phyloP scores from a whole-genome alignment of 2,888 invertebrate species.

The Drosophila lutescens region DNA sequence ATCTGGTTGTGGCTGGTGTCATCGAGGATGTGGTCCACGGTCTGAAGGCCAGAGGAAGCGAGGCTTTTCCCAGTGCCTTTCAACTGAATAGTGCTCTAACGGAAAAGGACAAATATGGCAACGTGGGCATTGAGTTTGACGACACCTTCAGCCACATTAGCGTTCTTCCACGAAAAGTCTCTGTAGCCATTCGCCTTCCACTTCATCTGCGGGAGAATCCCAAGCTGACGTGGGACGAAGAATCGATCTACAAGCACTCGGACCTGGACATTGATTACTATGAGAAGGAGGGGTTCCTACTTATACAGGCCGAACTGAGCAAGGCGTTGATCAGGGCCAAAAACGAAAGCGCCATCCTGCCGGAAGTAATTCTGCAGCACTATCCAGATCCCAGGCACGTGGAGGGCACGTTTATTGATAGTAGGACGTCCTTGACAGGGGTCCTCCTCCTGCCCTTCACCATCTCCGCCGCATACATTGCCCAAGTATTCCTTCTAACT shows the following conservation, averaged over 20 bases:
- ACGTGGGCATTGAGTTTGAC: conserved; percentile 56
- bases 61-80: conserved; percentile 1
- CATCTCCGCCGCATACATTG: conserved; percentile 19
- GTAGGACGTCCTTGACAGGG: neutral
- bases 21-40: conserved; percentile 2
- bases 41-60: neutral
- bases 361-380: conserved; percentile 20
- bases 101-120: neutral
- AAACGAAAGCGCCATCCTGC: conserved; percentile 5
- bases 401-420: neutral
- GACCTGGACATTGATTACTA: conserved; percentile 12
- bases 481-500: conserved; percentile 1
- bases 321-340: conserved; percentile 27
- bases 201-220: conserved; percentile 2
- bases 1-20: neutral
- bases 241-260: neutral
- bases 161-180: conserved; percentile 23
- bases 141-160: conserved; percentile 27
- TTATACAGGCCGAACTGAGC: conserved; percentile 36
- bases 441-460: conserved; percentile 20
- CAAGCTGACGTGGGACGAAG: conserved; percentile 11
- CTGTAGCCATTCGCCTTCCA: conserved; percentile 51
- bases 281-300: conserved; percentile 43
- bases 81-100: conserved; percentile 17
- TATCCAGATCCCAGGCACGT: conserved; percentile 19